phyloP scores from a whole-genome alignment of 1,140 invertebrate species.

The Ostrea edulis region DNA sequence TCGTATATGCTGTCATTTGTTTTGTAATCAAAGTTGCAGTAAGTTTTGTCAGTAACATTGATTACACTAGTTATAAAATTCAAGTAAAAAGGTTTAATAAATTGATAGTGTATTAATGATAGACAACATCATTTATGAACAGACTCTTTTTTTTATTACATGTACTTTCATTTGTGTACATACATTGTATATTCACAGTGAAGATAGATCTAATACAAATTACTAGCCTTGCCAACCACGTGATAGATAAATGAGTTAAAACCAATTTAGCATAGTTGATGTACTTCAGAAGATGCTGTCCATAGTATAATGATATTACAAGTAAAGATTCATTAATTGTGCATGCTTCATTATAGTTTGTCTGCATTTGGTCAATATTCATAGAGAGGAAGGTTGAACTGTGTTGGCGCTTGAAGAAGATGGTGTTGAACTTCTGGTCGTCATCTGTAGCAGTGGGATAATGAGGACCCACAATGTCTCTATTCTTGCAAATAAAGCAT shows the following conservation, averaged over 20 bases:
- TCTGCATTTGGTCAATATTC: slow-evolving; percentile 27
- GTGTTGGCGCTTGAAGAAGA: not conserved
- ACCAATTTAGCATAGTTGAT: not conserved
- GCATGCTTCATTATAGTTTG: slow-evolving; percentile 12
- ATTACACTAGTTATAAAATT: no score
- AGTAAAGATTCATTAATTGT: slow-evolving; percentile 2
- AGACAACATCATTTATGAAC: not conserved
- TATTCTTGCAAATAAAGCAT: slow-evolving; percentile 30
- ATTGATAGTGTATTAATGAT: not conserved
- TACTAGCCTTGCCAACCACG: not conserved
- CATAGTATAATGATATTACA: not conserved
- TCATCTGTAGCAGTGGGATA: not conserved
- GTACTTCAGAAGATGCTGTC: not conserved
- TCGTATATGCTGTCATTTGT: no score
- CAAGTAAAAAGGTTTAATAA: not conserved
- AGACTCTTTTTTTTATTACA: not conserved
- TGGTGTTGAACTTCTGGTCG: not conserved
- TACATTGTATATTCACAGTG: not conserved
- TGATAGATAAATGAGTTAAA: slow-evolving; percentile 12
- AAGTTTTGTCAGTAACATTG: no score
- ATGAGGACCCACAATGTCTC: not conserved
- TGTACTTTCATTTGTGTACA: not conserved
- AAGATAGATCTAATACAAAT: not conserved
- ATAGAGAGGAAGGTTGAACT: not conserved
- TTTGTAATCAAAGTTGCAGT: no score